Evolutionary conservation across 2,113 vertebrate genomes (phyloP).

Genomic region (Salvelinus alpinus): DNA sequence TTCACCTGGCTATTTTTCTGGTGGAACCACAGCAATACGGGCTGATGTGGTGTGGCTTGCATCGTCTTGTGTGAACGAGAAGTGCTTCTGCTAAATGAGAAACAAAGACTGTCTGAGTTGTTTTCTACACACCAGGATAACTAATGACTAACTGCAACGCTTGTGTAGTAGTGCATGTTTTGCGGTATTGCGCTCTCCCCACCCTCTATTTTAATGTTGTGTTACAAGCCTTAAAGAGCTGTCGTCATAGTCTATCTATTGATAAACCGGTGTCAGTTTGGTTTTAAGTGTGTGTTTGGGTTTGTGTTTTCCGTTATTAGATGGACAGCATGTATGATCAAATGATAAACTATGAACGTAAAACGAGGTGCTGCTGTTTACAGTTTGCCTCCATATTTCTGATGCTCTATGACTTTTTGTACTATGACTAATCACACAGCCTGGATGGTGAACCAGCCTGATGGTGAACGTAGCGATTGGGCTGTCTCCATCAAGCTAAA

Average conservation of each 20-base stretch:
- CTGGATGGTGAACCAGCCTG: too few relatives aligned
- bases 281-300: conserved; percentile 22
- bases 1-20: not conserved
- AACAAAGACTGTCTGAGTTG: not conserved
- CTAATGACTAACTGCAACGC: conserved; percentile 34
- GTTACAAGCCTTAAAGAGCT: conserved; percentile 51
- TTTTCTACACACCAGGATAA: conserved; percentile 20
- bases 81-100: conserved; percentile 15
- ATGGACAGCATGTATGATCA: conserved; percentile 21
- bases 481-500: not conserved
- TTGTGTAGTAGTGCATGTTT: conserved; percentile 32
- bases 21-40: not conserved
- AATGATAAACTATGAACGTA: not conserved
- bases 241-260: conserved; percentile 40
- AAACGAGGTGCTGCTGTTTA: conserved; percentile 12
- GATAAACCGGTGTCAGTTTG: conserved; percentile 6
- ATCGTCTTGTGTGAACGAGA: conserved; percentile 11
- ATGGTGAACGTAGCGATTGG: too few relatives aligned
- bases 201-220: conserved; percentile 29
- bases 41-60: conserved; percentile 15
- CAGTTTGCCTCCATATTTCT: conserved; percentile 12
- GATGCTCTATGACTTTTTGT: not conserved
- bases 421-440: not conserved
- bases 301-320: conserved; percentile 8
- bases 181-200: conserved; percentile 25